A percentile compares a stretch with the other conserved stretches of the same genome.
phyloP scores from a whole-genome alignment of 1,140 invertebrate genomes.

The Schlechtendalia chinensis region DNA sequence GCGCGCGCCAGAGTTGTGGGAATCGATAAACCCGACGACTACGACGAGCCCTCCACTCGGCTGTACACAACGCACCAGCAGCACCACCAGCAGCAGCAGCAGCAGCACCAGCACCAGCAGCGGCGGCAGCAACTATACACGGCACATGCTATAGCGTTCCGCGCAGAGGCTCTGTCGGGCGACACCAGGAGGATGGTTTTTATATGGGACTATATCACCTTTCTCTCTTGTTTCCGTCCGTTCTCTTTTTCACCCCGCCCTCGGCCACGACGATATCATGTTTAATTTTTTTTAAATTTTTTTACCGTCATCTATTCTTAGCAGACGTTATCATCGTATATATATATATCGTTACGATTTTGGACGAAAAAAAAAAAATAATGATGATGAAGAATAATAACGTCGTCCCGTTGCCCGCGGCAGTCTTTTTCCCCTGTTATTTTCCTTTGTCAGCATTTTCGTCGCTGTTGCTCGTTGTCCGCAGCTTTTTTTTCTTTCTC shows the following conservation, averaged over 20 bases:
- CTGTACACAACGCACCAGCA: neutral
- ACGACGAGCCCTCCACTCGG: slow-evolving; percentile 27
- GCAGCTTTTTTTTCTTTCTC: too few relatives aligned
- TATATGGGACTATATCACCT: neutral
- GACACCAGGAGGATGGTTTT: neutral
- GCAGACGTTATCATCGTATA: neutral
- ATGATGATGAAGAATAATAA: too few relatives aligned
- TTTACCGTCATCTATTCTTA: too few relatives aligned
- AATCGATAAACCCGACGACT: slow-evolving; percentile 39
- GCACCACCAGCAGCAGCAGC: slow-evolving; percentile 11
- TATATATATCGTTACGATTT: too few relatives aligned
- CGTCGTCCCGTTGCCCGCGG: too few relatives aligned
- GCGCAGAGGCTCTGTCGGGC: neutral
- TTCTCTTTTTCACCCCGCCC: neutral
- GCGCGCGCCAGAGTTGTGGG: slow-evolving; percentile 31
- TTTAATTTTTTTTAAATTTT: neutral
- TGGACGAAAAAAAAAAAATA: too few relatives aligned
- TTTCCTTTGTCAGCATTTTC: too few relatives aligned
- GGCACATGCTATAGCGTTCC: neutral
- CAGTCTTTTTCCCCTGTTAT: too few relatives aligned
- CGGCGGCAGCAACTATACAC: neutral
- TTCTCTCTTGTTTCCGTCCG: neutral
- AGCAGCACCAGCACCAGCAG: neutral
- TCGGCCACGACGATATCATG: neutral
- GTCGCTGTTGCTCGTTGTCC: too few relatives aligned